Conservation (phyloP, 1,140 invertebrate species). For the Caerostris extrusa region DNA sequence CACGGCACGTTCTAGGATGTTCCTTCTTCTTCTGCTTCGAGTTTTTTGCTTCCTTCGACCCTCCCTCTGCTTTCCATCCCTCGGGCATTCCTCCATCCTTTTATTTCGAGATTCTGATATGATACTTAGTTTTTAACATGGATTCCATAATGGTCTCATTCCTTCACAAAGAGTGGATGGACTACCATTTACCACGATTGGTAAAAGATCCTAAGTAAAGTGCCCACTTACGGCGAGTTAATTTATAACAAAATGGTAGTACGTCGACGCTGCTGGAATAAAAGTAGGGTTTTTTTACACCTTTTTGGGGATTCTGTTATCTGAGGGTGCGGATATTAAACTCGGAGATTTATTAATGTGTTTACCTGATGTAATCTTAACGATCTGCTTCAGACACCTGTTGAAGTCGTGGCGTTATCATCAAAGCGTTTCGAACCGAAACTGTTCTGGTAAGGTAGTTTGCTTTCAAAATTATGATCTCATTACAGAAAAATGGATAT, state of each 20-base stretch:
- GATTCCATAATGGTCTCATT: not conserved
- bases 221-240: not conserved
- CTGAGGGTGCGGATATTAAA: not conserved
- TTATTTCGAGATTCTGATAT: conserved; percentile 8
- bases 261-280: not conserved
- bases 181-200: not conserved
- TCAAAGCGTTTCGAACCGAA: not conserved
- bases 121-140: conserved; percentile 5
- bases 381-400: conserved; percentile 29
- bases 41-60: not conserved
- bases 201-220: not conserved
- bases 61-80: not conserved
- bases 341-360: conserved; percentile 22
- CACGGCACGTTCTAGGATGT: conserved; percentile 45
- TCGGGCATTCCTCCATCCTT: not conserved
- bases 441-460: not conserved
- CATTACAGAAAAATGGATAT: not conserved
- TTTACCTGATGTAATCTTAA: conserved; percentile 35
- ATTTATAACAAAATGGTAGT: not conserved
- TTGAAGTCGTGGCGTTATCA: not conserved
- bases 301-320: not conserved
- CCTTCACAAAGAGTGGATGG: not conserved
- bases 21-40: not conserved
- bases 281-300: not conserved
- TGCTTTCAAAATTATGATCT: not conserved